A percentile compares a stretch with the other conserved stretches of the same genome.
Evolutionary conservation across 2,113 vertebrate genomes (phyloP).

Genomic region (Mesoclemmys tuberculata): DNA sequence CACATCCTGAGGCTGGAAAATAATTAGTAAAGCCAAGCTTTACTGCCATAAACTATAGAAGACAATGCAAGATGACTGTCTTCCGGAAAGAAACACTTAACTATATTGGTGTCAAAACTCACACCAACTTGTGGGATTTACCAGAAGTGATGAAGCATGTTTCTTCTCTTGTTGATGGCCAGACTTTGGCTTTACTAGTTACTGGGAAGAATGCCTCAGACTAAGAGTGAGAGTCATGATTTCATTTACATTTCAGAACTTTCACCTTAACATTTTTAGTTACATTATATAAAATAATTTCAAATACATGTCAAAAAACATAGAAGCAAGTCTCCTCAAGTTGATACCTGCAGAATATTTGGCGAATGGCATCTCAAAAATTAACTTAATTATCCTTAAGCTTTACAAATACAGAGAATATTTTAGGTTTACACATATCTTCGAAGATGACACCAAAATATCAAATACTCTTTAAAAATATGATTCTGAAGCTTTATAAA

Average conservation of each 20-base stretch:
- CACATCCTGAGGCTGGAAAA: conserved; percentile 6
- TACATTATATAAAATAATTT: conserved; percentile 10
- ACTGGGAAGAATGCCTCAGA: conserved; percentile 25
- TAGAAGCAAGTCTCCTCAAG: neutral
- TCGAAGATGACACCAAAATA: neutral
- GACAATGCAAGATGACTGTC: conserved; percentile 15
- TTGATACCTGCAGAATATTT: neutral
- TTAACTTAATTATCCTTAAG: fast-evolving
- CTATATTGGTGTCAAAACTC: conserved; percentile 28
- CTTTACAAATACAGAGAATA: neutral
- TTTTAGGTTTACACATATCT: neutral
- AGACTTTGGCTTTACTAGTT: neutral
- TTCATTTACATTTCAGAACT: conserved; percentile 47
- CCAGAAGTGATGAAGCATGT: conserved; percentile 35
- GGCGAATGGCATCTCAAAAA: neutral
- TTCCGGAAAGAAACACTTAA: conserved; percentile 39
- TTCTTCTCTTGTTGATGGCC: conserved; percentile 27
- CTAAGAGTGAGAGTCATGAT: conserved; percentile 23
- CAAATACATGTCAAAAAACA: conserved; percentile 10
- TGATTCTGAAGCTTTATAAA: neutral
- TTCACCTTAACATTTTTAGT: conserved; percentile 30
- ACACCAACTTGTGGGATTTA: conserved; percentile 32
- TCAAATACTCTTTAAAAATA: neutral
- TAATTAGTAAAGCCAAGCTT: neutral
- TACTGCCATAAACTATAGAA: neutral